phyloP scores from a whole-genome alignment of 2,888 invertebrate genomes.

The Crocallis elinguaria region DNA sequence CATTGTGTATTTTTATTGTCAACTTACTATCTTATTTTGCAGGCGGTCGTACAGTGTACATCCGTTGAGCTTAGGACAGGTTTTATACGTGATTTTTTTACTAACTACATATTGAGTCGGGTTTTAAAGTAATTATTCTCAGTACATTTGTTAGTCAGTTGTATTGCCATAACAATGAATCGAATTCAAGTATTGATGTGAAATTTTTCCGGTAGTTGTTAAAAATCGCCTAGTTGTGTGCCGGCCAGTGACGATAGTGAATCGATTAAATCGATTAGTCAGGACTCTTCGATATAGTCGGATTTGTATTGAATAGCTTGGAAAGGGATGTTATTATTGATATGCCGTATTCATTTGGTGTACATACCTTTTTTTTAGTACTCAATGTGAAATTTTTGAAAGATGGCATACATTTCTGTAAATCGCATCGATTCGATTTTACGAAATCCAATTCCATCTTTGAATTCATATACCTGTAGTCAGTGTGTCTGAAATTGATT shows the following conservation, averaged over 20 bases:
- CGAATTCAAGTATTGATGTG: slow-evolving; percentile 23
- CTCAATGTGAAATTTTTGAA: slow-evolving; percentile 37
- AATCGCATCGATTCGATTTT: not conserved
- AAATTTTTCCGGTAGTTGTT: slow-evolving; percentile 26
- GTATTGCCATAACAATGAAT: slow-evolving; percentile 36
- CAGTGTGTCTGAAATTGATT: slow-evolving; percentile 45
- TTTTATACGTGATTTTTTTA: slow-evolving; percentile 32
- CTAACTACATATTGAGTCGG: slow-evolving; percentile 24
- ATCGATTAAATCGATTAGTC: slow-evolving; percentile 39
- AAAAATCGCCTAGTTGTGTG: slow-evolving; percentile 33
- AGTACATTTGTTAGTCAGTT: slow-evolving; percentile 34
- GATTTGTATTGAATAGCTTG: slow-evolving; percentile 42
- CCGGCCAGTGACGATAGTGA: slow-evolving; percentile 40
- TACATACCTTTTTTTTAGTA: slow-evolving; percentile 40
- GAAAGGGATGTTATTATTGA: slow-evolving; percentile 32
- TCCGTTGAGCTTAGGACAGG: slow-evolving; percentile 29
- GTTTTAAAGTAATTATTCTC: slow-evolving; percentile 24
- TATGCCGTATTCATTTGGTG: slow-evolving; percentile 42
- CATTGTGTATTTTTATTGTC: slow-evolving; percentile 53
- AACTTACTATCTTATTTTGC: slow-evolving; percentile 41
- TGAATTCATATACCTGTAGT: slow-evolving; percentile 38
- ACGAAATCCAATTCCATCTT: slow-evolving; percentile 16
- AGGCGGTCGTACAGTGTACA: slow-evolving; percentile 28
- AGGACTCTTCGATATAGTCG: slow-evolving; percentile 26
- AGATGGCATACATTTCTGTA: slow-evolving; percentile 27